Evolutionary conservation across 2,888 invertebrate species (phyloP), one percentile per base, ranked within the genome.

Genomic region (Agrochola circellaris): DNA sequence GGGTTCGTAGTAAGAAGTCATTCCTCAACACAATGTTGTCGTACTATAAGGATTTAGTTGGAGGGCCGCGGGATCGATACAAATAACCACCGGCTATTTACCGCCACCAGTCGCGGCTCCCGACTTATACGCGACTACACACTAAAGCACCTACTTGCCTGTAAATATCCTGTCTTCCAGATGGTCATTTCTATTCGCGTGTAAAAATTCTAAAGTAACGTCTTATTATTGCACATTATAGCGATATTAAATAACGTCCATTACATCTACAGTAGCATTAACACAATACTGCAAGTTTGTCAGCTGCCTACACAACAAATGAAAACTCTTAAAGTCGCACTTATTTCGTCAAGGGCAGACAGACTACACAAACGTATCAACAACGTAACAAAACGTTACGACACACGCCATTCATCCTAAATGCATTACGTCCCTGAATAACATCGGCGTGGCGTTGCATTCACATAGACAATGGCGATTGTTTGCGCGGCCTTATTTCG

Each of bases 61-160:
- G 90, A 89, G 91, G 89, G 90, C 89, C 90, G 93, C 90, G 87
- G 79, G 83, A 90, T 91, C 91, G 94, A 95, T 95, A 89, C 93
- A 95, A 95, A 95, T 95, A 95, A 95, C 95, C 92, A 95, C 95
- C 92, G 88, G 90, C 92, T 92, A 93, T 92, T 93, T 93, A 92
- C 92, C 89, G 90, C 91, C 85, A 86, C 78, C 87, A 87, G 86
- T 86, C 87, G 88, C 89, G 79, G 84, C 83, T 89, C 87, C 76
- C 84, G 84, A 82, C 81, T 84, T 82, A 79, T 71, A 79, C 34
- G 61, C 72, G 48, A 81, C 74, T 87, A 75, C 72, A 80, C 65
- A 77, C 75, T 73, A 60, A 45, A 45, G 45, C 15, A 45, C 15
- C 45, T 45, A 83, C 80, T 77, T 81, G 75, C 70, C 76, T 61